Evolutionary conservation across 2,888 invertebrate genomes (phyloP), one percentile per base, ranked within the genome.

Genomic region (Hemaris fuciformis): DNA sequence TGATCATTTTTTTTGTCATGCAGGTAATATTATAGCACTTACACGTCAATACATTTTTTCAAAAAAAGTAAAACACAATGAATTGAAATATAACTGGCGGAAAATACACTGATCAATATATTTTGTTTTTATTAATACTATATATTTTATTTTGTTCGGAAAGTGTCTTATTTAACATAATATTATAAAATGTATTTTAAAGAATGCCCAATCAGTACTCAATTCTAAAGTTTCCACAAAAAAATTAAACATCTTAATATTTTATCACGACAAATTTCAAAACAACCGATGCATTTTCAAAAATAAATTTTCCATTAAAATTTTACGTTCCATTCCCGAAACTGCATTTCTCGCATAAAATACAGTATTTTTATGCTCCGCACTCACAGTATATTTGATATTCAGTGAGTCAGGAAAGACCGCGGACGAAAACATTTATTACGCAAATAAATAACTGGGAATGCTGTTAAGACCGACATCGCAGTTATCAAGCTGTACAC

Each of bases 401-500:
- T 53, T 53, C 53, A 53, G 53, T 53, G 53, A 53, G 53, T 53
- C 53, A 53, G 53, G 53, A 53, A 53, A 53, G 53, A 53, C 53
- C 53, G 31, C 31, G 53, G 53, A 31, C 53, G 53, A 53, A 53
- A 53, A 53, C 53, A 31, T 53, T 53, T 41, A 60, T 60, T 53
- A 53, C 53, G 48, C 48, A 60, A 46, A 42, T 53, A 60, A 60
- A 48, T 48, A 38, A 60, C 18, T 41, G 53, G 18, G 31, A 53
- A 53, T 53, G 41, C 34, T 48, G 48, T 41, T 53, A 41, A 48
- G 48, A 27, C 41, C 48, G 25, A 60, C 53, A 41, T 60, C 60
- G 22, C 18, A 48, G 41, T 60, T 38, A 53, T 53, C 60, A 60
- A 38, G 41, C 60, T 48, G 53, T 60, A 53, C 60, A 60, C 45